A percentile compares a stretch with the other conserved stretches of the same genome.
Conservation (phyloP, 1,140 invertebrate genomes). For the Ruditapes philippinarum region DNA sequence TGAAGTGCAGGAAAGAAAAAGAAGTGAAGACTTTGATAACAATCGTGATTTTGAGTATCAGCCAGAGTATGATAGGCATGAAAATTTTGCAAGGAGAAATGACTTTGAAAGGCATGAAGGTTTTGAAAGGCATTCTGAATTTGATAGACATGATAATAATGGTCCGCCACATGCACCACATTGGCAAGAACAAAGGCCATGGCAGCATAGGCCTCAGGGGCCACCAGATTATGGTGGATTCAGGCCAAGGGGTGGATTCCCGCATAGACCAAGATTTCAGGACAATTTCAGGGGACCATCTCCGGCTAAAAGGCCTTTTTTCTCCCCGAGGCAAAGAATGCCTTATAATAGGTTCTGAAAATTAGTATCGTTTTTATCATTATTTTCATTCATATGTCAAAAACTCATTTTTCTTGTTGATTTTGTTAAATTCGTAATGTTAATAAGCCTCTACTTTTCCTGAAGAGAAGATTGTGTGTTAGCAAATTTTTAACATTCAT, state of each 20-base stretch:
- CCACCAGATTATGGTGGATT: conserved; percentile 23
- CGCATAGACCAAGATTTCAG: conserved; percentile 18
- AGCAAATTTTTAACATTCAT: too few species aligned
- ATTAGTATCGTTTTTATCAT: neutral
- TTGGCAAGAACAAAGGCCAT: conserved; percentile 33
- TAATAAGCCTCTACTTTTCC: too few species aligned
- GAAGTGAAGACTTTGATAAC: neutral
- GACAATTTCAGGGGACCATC: conserved; percentile 50
- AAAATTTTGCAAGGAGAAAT: neutral
- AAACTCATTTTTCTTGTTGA: too few species aligned
- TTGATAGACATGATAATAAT: conserved; percentile 13
- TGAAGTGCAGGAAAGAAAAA: neutral
- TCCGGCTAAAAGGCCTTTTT: conserved; percentile 60
- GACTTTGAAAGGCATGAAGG: neutral
- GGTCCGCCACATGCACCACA: neutral
- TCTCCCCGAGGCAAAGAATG: conserved; percentile 53
- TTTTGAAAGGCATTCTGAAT: neutral
- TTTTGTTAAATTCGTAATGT: too few species aligned
- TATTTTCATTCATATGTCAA: neutral
- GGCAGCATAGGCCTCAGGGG: neutral
- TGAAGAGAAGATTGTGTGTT: too few species aligned
- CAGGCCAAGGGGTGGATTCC: conserved; percentile 32
- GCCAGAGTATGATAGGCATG: neutral
- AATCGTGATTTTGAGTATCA: neutral
- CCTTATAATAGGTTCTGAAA: conserved; percentile 58